These are phyloP conservation scores for Calameuta filiformis DNA, from an alignment of 2,888 invertebrate species.

Conservation along the genomic window DNA sequence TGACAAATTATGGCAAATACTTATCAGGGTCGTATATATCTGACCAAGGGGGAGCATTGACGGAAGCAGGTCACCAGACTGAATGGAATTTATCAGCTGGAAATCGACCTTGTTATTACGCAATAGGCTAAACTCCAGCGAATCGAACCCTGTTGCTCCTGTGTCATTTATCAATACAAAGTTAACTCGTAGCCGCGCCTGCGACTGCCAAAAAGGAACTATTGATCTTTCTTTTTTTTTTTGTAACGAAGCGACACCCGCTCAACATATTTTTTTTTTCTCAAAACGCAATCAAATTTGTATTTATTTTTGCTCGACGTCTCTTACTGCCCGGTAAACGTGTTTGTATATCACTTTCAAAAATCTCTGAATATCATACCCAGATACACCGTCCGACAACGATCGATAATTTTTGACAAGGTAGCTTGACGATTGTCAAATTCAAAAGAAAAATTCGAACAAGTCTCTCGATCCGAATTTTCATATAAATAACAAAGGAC, in stretches of 20 bases:
- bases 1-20: background rate
- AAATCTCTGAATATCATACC: background rate
- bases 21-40: background rate
- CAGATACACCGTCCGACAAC: background rate
- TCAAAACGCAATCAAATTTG: background rate
- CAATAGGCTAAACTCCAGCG: background rate
- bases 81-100: background rate
- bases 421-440: background rate
- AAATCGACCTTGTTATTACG: background rate
- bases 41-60: background rate
- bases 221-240: background rate
- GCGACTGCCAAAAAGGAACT: background rate
- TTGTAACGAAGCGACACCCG: background rate
- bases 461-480: background rate
- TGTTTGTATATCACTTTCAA: background rate
- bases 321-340: background rate
- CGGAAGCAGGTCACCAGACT: background rate
- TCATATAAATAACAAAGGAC: background rate
- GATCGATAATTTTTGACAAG: background rate
- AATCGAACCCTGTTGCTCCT: no score
- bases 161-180: background rate
- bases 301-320: background rate
- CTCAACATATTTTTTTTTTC: no score
- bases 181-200: background rate
- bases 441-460: background rate